Conservation (phyloP, 2,888 invertebrate species). For the Drosophila infuscata region DNA sequence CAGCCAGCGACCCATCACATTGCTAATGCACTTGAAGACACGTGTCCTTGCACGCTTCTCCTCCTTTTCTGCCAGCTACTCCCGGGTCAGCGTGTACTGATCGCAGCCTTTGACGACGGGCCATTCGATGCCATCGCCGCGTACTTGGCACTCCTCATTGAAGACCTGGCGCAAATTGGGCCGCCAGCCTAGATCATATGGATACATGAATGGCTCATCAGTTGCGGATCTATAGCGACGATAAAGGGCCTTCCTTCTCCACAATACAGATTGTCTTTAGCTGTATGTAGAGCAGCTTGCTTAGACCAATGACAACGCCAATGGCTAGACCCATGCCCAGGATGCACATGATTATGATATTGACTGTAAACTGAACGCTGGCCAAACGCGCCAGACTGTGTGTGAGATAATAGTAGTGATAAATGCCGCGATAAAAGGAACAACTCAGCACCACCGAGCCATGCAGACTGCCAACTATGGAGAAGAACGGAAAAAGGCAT, state of each 20-base stretch:
- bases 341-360: constrained; percentile 91
- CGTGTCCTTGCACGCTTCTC: constrained; percentile 92
- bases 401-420: constrained; percentile 90
- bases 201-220: constrained; percentile 89
- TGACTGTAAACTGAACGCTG: constrained; percentile 89
- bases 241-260: constrained; percentile 91
- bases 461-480: constrained; percentile 95
- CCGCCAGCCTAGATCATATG: constrained; percentile 92
- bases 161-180: constrained; percentile 89
- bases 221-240: constrained; percentile 87
- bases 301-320: constrained; percentile 97
- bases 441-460: constrained; percentile 91
- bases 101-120: constrained; percentile 92
- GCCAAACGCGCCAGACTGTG: constrained; percentile 89
- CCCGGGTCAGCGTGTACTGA: constrained; percentile 94
- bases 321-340: constrained; percentile 95
- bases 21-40: constrained; percentile 88
- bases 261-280: constrained; percentile 96
- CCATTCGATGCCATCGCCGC: constrained; percentile 90
- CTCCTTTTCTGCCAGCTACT: constrained; percentile 94
- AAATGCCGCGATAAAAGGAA: constrained; percentile 91
- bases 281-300: constrained; percentile 95
- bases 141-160: constrained; percentile 87
- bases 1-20: constrained; percentile 91
- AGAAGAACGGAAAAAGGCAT: constrained; percentile 94